Base-by-base conservation (phyloP, 2,113 vertebrate genomes). In the Cyprinus carpio region DNA sequence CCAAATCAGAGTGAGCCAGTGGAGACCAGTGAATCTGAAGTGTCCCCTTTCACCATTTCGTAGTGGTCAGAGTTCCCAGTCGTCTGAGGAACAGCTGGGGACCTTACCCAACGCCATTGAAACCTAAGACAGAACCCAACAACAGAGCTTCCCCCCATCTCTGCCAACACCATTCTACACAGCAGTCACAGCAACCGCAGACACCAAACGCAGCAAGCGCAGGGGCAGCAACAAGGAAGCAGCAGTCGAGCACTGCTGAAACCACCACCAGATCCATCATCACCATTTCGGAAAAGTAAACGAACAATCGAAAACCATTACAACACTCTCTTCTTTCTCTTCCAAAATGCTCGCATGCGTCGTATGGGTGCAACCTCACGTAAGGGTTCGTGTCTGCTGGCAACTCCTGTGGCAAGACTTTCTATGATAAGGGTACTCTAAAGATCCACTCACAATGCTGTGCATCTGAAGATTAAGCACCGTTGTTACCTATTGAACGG, bases 401-500 rank as follows among this genome's bases (percentile, higher is more conserved):
- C 93, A 99, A 99, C 51, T 97, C 98, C 13, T 99, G 98, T 89
- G 98, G 98, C 83, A 99, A 99, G 93, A 99, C 98, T 20, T 99
- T 99, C 91, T 99, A 99, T 56, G 98, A 99, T 90, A 99, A 99
- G 93, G 98, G 98, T 89, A 99, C 98, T 15, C 96, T 99, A 81
- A 99, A 99, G 95, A 99, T 99, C 88, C 98, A 99, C 87, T 99
- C n/a, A 99, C 90, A 99, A 99, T 86, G 98, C 98, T 0, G 98
- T 99, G 75, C 98, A 99, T 90, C 94, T 99, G 91, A 99, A 99
- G 93, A 99, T 99, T 90, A 99, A 99, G 90, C 98, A 99, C 86
- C 95, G 97, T 27, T 99, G 98, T 91, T n/a, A n/a, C 99, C 98
- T 84, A 99, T 99, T 56, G 98, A 99, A 90, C n/a, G 98, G 97